Base-by-base conservation (phyloP, 2,888 invertebrate genomes). In the Silvanus unidentatus region DNA sequence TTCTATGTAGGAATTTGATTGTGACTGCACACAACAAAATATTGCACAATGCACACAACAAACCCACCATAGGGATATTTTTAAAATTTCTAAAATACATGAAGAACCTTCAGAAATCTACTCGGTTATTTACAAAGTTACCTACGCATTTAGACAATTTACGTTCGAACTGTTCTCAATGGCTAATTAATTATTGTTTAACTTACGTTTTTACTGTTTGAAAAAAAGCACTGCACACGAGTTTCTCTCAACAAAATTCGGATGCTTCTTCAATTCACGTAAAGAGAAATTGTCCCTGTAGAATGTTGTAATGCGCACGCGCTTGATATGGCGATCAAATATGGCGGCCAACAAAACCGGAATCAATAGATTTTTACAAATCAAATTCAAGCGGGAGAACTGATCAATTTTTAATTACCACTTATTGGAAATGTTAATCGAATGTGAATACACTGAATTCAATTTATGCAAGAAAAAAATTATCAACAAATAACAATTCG, bases 181-280 rank as follows among this genome's bases (percentile, higher is more conserved):
- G 8, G 22, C 8, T 22, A 22, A 22, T 22, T 5, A 22, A 22
- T 22, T 22, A 22, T 22, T 22, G 22, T 22, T n/a, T 8, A 62
- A 72, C 72, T 71, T 62, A 72, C 72, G 64, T 71, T 65, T 64
- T 68, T 64, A 71, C 72, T 64, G 66, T 66, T 70, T 65, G 66
- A 64, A 66, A 68, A 70, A 69, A 71, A 70, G 63, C 69, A 69
- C 69, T 64, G n/a, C 66, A 63, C 63, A 65, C 66, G 64, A 69
- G 62, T 64, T 15, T 9, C 9, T 9, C 13, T 64, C 44, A 63
- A 66, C 60, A 61, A 64, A 53, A 59, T 52, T 57, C 53, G 50
- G 49, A 54, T 49, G 45, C 42, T 53, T 53, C 51, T 54, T 52
- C 48, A 37, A 28, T 32, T 22, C 47, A 42, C 56, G n/a, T n/a